phyloP scores from a whole-genome alignment of 2,113 vertebrate genomes.

The Nycticebus coucang region DNA sequence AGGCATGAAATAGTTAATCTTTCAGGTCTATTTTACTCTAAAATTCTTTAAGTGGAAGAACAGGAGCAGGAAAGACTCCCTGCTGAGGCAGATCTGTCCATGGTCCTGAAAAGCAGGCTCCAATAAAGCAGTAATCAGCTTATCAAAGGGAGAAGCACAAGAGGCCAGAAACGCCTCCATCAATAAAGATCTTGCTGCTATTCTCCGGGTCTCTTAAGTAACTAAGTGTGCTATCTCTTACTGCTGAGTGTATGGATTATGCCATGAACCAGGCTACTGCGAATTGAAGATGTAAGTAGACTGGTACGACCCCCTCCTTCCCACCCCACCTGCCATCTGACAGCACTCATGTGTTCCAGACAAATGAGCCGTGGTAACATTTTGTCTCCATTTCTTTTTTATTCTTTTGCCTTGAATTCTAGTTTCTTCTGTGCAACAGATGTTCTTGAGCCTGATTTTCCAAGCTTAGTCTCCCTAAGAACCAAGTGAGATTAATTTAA shows the following conservation, averaged over 20 bases:
- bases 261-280: neutral
- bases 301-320: neutral
- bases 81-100: constrained; percentile 66
- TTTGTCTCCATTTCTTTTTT: constrained; percentile 1
- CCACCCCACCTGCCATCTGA: neutral
- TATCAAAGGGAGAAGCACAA: constrained; percentile 56
- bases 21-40: constrained; percentile 5
- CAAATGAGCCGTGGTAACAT: neutral
- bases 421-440: neutral
- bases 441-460: constrained; percentile 27
- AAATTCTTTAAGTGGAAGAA: neutral
- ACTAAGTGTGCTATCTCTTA: constrained; percentile 52
- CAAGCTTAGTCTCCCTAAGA: constrained; percentile 13
- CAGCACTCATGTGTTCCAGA: neutral
- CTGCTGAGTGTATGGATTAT: constrained; percentile 51
- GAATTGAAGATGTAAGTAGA: constrained; percentile 58
- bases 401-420: constrained; percentile 14
- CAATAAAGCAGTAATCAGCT: constrained; percentile 61
- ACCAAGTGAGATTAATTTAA: constrained; percentile 27
- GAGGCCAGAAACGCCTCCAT: constrained; percentile 24
- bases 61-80: neutral
- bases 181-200: constrained; percentile 61
- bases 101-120: constrained; percentile 76
- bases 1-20: constrained; percentile 28
- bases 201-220: constrained; percentile 64